phyloP scores from a whole-genome alignment of 2,797 vertebrate species.

The Neomorphus geoffroyi region DNA sequence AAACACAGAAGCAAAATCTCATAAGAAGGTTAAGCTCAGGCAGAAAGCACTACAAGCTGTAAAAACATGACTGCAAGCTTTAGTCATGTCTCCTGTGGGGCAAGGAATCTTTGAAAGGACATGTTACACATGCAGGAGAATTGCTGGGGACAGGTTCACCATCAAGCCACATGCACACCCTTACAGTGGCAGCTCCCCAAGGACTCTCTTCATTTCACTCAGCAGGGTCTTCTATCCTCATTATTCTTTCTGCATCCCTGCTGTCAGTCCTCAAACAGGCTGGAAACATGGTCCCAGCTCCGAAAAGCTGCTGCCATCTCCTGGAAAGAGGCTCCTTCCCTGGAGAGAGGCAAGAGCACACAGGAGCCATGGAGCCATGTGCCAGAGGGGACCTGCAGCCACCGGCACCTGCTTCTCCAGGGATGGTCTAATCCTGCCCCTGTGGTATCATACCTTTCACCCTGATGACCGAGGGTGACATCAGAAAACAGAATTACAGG shows the following conservation, averaged over 20 bases:
- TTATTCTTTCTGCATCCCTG: not conserved
- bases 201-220: not conserved
- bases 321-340: conserved; percentile 57
- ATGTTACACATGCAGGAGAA: not conserved
- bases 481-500: not conserved
- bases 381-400: not conserved
- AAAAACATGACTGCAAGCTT: not conserved
- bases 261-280: not conserved
- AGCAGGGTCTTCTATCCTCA: not conserved
- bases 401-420: not conserved
- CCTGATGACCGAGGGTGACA: not conserved
- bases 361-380: rapidly evolving
- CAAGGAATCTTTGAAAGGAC: not conserved
- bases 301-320: conserved; percentile 67
- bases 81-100: not conserved
- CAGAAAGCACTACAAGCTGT: not conserved
- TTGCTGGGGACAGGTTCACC: not conserved
- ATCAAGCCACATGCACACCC: rapidly evolving
- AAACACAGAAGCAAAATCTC: not conserved
- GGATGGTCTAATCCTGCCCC: not conserved
- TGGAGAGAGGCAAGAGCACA: not conserved
- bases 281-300: not conserved
- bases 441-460: not conserved
- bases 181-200: not conserved
- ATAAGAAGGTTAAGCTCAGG: not conserved